phyloP scores from a whole-genome alignment of 1,140 invertebrate genomes.

The Drusus annulatus region DNA sequence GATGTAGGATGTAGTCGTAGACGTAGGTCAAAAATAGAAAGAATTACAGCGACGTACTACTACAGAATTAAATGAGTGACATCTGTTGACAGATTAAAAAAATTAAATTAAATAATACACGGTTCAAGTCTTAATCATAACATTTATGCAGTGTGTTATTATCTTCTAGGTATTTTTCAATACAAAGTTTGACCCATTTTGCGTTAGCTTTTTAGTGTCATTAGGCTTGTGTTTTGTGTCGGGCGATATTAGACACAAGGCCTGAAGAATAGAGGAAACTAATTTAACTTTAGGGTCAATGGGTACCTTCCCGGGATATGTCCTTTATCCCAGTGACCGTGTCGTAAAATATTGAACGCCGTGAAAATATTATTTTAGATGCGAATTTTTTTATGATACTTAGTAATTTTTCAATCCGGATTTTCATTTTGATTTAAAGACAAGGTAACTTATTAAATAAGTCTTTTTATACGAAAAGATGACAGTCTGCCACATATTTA shows the following conservation, averaged over 20 bases:
- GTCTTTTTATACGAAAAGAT: no score
- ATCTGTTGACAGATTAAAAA: no score
- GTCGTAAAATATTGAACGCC: slow-evolving; percentile 30
- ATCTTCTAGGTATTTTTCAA: no score
- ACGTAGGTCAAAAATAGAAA: no score
- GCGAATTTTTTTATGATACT: not conserved
- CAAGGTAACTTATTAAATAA: not conserved
- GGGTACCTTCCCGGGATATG: slow-evolving; percentile 20
- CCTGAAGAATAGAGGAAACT: slow-evolving; percentile 39
- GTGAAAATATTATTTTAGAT: slow-evolving; percentile 8
- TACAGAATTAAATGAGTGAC: no score
- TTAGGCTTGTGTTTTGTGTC: not conserved
- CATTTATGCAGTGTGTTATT: no score
- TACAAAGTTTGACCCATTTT: slow-evolving; percentile 9
- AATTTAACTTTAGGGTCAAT: slow-evolving; percentile 50
- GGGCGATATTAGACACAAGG: slow-evolving; percentile 28
- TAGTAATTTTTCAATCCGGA: not conserved
- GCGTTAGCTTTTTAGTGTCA: slow-evolving; percentile 12
- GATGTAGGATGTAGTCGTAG: no score
- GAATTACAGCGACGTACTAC: no score
- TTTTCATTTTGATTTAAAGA: not conserved
- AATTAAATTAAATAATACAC: no score
- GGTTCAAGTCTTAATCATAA: no score
- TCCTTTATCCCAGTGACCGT: not conserved
- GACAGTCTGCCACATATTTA: no score